These are phyloP conservation scores for Mayetiola destructor DNA, from an alignment of 2,888 invertebrate genomes.

Conservation along the genomic window DNA sequence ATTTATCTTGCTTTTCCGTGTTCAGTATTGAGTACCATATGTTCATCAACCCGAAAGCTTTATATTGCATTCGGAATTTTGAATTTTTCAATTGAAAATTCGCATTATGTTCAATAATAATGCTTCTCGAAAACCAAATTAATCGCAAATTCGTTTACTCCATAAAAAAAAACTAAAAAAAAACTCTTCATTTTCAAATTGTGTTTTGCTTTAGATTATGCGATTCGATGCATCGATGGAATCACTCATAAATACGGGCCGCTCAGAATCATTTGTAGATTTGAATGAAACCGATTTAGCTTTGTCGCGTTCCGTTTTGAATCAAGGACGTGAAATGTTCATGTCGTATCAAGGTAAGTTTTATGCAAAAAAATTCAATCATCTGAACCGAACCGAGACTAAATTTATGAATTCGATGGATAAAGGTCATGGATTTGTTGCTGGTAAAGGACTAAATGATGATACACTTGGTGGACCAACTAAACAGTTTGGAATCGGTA, in stretches of 20 bases:
- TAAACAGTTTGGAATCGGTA: conserved; percentile 75
- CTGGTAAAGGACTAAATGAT: conserved; percentile 41
- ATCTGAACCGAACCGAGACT: conserved; percentile 25
- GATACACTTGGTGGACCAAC: conserved; percentile 40
- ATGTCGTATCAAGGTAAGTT: conserved; percentile 14
- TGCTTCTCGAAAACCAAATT: too few relatives aligned
- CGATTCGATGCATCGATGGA: conserved; percentile 67
- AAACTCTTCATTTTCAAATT: not conserved
- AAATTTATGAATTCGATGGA: too few relatives aligned
- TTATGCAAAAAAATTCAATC: not conserved
- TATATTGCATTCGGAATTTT: too few relatives aligned
- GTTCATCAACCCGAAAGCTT: too few relatives aligned
- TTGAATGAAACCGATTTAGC: conserved; percentile 48
- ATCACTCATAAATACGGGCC: conserved; percentile 53
- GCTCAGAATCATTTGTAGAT: conserved; percentile 75
- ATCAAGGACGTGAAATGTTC: conserved; percentile 16
- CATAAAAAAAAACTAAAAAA: too few relatives aligned
- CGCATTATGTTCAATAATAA: too few relatives aligned
- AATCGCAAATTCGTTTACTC: too few relatives aligned
- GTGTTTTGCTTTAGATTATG: conserved; percentile 48
- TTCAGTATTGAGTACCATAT: too few relatives aligned
- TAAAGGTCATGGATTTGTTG: conserved; percentile 39
- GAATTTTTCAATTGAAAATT: too few relatives aligned
- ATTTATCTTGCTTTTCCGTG: too few relatives aligned
- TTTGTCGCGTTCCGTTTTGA: conserved; percentile 17